These are phyloP conservation scores for pig (Sus scrofa) DNA, from an alignment of 2,113 vertebrate species.

Conservation along the genomic window T2T-Sscrofa CM000812.6:226449001-226449500, in stretches of 20 bases:
- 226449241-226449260: not conserved
- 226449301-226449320: not conserved
- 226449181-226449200: not conserved
- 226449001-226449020: constrained; percentile 42
- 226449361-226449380: not conserved
- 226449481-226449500: no score
- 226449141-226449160: not conserved
- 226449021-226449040: not conserved
- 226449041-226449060: constrained; percentile 6
- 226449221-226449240: not conserved
- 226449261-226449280: not conserved
- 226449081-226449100: not conserved
- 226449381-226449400: not conserved
- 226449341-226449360: not conserved
- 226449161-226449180: not conserved
- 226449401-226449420: not conserved
- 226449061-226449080: constrained; percentile 38
- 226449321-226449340: not conserved
- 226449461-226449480: no score
- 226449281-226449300: not conserved
- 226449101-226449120: not conserved
- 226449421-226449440: not conserved
- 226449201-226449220: not conserved
- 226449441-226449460: not conserved
- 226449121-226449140: constrained; percentile 11